These are phyloP conservation scores for Sarcoramphus papa DNA, from an alignment of 2,797 vertebrate species.

Conservation along the genomic window DNA sequence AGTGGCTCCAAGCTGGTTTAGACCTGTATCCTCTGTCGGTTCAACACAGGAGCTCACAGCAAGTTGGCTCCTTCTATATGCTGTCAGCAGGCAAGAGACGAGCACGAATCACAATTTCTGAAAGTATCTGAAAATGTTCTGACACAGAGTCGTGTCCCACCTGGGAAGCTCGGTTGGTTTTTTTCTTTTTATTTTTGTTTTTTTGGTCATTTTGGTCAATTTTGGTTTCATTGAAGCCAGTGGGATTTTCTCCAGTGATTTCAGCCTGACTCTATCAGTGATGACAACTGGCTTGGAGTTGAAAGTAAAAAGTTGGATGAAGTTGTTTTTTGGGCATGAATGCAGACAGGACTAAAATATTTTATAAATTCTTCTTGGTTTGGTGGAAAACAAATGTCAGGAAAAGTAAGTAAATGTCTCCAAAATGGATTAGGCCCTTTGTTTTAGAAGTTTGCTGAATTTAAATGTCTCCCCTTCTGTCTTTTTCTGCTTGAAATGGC, in stretches of 20 bases:
- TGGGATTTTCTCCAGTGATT: not conserved
- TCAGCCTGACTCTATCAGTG: not conserved
- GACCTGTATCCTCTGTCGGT: not conserved
- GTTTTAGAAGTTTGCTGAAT: not conserved
- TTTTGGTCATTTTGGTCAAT: not conserved
- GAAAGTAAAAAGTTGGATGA: not conserved
- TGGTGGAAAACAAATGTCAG: not conserved
- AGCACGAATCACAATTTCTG: not conserved
- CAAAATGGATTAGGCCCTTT: not conserved
- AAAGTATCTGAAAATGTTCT: not conserved
- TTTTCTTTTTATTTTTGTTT: not conserved
- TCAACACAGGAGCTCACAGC: not conserved
- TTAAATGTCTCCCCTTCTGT: not conserved
- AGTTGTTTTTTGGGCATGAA: not conserved
- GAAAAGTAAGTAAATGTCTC: not conserved
- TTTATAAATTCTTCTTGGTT: not conserved
- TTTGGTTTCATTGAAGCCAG: not conserved
- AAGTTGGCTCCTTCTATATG: not conserved
- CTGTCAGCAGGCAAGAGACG: not conserved
- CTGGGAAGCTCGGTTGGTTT: not conserved
- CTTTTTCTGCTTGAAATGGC: not conserved
- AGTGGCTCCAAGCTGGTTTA: not conserved
- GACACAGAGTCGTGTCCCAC: not conserved
- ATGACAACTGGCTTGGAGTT: not conserved
- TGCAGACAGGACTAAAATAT: not conserved